Conservation (phyloP, 2,797 vertebrate species). For the Danio jaintianensis region DNA sequence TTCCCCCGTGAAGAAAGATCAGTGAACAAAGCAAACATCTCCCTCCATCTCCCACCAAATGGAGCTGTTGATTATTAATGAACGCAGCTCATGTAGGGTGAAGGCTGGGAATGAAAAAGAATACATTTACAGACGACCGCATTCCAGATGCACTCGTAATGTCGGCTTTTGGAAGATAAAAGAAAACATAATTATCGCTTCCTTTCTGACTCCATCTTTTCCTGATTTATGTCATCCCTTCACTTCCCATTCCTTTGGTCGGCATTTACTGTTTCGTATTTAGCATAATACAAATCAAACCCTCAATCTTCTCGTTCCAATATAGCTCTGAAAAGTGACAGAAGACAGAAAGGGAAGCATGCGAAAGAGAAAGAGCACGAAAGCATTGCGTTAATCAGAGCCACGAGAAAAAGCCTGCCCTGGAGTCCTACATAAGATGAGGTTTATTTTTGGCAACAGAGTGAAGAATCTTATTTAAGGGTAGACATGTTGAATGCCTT, state of each 20-base stretch:
- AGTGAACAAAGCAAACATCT: constrained; percentile 48
- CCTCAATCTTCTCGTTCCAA: constrained; percentile 68
- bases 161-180: constrained; percentile 47
- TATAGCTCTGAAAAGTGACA: not conserved
- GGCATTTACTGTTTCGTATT: constrained; percentile 30
- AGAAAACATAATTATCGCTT: constrained; percentile 42
- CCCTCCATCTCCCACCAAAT: constrained; percentile 37
- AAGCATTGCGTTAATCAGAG: constrained; percentile 71
- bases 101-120: constrained; percentile 37
- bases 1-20: constrained; percentile 43
- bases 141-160: constrained; percentile 41
- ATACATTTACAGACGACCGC: constrained; percentile 49
- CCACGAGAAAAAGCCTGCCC: constrained; percentile 73
- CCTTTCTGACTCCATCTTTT: constrained; percentile 23
- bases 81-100: not conserved
- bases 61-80: constrained; percentile 55
- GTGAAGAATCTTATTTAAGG: constrained; percentile 77
- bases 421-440: constrained; percentile 75
- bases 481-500: constrained; percentile 80
- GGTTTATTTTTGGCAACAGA: constrained; percentile 80
- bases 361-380: constrained; percentile 19
- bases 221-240: constrained; percentile 18
- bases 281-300: constrained; percentile 71
- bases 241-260: not conserved
- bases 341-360: not conserved